Conservation (phyloP, 2,797 vertebrate species). For the Sternarchorhynchus goeldii region DNA sequence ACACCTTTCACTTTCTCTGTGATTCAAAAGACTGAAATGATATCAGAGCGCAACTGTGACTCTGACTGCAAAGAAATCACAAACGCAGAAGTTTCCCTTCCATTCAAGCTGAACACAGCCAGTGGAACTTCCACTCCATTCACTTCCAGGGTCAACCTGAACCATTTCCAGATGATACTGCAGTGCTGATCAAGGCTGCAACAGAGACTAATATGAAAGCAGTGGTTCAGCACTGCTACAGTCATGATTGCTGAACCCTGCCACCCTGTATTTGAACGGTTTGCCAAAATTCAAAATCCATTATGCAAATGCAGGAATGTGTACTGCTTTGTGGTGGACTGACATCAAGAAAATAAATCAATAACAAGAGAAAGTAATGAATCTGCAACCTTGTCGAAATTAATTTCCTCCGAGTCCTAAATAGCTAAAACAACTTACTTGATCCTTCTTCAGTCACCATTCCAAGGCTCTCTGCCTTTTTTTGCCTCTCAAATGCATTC, state of each 20-base stretch:
- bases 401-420: no score
- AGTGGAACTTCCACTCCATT: not conserved
- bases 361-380: not conserved
- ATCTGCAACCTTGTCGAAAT: no score
- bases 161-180: not conserved
- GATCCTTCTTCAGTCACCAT: constrained; percentile 99
- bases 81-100: not conserved
- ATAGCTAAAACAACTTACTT: constrained; percentile 79
- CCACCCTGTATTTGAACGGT: not conserved
- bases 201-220: not conserved
- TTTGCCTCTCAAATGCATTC: constrained; percentile 99
- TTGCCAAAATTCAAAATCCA: not conserved
- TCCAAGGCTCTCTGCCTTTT: constrained; percentile 98
- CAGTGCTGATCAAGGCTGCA: constrained; percentile 2
- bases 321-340: not conserved
- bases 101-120: not conserved
- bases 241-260: not conserved
- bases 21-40: not conserved
- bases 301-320: not conserved
- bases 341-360: not conserved
- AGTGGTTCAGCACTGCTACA: not conserved
- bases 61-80: no score
- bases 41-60: no score
- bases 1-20: not conserved
- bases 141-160: constrained; percentile 3